Conservation (phyloP, 2,888 invertebrate genomes). For the Chaetogeoica ovagalla region DNA sequence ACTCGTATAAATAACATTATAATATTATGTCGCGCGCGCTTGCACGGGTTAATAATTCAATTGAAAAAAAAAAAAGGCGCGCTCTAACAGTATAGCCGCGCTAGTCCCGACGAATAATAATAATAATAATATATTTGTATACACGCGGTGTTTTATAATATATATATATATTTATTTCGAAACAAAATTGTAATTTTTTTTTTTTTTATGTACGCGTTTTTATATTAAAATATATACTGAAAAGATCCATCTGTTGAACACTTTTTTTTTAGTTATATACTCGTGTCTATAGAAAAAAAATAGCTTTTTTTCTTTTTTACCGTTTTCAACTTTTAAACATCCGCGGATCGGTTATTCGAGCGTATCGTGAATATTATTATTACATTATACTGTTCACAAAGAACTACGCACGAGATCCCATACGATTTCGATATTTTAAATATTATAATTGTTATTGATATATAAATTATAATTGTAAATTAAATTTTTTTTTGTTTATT, state of each 20-base stretch:
- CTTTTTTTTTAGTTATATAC: neutral
- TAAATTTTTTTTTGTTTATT: no score
- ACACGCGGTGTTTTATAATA: no score
- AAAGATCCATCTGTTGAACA: neutral
- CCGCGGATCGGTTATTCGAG: no score
- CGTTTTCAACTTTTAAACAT: neutral
- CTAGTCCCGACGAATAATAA: neutral
- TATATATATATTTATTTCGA: neutral
- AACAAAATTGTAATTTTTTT: conserved; percentile 5
- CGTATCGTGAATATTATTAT: no score
- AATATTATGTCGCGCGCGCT: neutral
- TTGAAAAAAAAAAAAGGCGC: conserved; percentile 5
- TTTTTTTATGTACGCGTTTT: neutral
- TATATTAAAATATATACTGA: no score
- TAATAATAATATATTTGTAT: no score
- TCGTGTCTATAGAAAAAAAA: no score
- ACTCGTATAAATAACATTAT: conserved; percentile 17
- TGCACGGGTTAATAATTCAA: conserved; percentile 17
- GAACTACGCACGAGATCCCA: no score
- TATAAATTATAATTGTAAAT: no score
- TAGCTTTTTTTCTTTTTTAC: neutral
- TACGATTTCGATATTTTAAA: neutral
- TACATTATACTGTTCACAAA: no score
- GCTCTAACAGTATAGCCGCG: no score
- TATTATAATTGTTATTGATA: no score